These are phyloP conservation scores for Meandrusa payeni DNA, from an alignment of 2,888 invertebrate species.

Conservation along the genomic window DNA sequence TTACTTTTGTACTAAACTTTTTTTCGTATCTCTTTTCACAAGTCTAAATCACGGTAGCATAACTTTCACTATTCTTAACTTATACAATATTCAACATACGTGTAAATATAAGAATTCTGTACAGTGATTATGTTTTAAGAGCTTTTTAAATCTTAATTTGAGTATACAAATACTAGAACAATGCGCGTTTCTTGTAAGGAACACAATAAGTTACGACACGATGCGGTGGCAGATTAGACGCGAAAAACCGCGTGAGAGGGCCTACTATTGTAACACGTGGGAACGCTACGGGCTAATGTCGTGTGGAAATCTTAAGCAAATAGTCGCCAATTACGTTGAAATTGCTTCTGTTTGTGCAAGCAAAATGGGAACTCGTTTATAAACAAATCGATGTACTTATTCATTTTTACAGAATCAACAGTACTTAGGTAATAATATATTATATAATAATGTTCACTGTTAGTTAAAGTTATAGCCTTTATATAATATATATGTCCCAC, in stretches of 20 bases:
- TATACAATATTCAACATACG: too few species aligned
- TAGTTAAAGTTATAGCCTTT: too few species aligned
- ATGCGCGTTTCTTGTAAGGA: conserved; percentile 41
- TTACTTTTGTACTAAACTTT: too few species aligned
- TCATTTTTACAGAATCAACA: too few species aligned
- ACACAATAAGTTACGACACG: conserved; percentile 68
- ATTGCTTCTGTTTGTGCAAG: conserved; percentile 25
- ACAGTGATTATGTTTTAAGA: too few species aligned
- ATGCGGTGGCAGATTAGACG: conserved; percentile 55
- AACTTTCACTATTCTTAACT: too few species aligned
- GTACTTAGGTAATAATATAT: too few species aligned
- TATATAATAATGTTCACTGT: too few species aligned
- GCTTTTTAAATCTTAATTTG: not conserved
- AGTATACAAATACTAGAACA: conserved; percentile 39
- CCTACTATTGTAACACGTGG: conserved; percentile 55
- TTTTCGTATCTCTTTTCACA: too few species aligned
- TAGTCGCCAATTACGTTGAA: conserved; percentile 23
- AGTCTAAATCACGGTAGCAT: too few species aligned
- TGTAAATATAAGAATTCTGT: too few species aligned
- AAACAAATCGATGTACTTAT: conserved; percentile 15
- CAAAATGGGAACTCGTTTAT: conserved; percentile 20
- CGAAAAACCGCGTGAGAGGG: conserved; percentile 49
- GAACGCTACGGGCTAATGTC: conserved; percentile 39
- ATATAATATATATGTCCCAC: too few species aligned
- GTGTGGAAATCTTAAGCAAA: conserved; percentile 32